Evolutionary conservation across 2,888 invertebrate species (phyloP).

Genomic region (Eilema sororculum): DNA sequence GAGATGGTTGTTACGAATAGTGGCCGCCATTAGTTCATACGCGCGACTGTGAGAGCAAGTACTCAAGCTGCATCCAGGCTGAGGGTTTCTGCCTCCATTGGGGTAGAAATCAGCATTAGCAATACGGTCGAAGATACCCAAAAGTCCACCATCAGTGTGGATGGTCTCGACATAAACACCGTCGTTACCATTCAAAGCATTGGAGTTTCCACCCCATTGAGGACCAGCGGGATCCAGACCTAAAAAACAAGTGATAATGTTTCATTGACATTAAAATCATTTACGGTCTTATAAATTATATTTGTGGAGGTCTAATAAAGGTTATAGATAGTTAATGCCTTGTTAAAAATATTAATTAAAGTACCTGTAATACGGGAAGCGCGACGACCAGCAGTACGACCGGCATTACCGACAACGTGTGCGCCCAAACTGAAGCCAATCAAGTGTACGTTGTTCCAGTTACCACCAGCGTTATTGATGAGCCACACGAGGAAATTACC

Average conservation of each 20-base stretch:
- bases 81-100: constrained; percentile 73
- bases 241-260: constrained; percentile 32
- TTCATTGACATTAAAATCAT: background rate
- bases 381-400: constrained; percentile 58
- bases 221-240: constrained; percentile 79
- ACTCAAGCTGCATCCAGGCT: constrained; percentile 71
- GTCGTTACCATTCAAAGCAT: constrained; percentile 61
- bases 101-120: constrained; percentile 76
- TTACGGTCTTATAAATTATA: background rate
- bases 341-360: constrained; percentile 12
- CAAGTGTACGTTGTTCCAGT: constrained; percentile 71
- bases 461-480: constrained; percentile 64
- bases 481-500: constrained; percentile 71
- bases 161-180: constrained; percentile 75
- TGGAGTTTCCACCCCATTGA: constrained; percentile 62
- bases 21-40: constrained; percentile 66
- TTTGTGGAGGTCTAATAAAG: background rate
- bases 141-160: constrained; percentile 72
- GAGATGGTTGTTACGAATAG: constrained; percentile 65
- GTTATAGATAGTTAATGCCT: background rate
- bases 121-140: constrained; percentile 70
- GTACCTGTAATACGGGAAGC: constrained; percentile 69
- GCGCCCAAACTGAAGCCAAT: constrained; percentile 78
- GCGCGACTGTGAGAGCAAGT: constrained; percentile 74
- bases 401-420: constrained; percentile 72